Base-by-base conservation (phyloP, 2,888 invertebrate genomes). In the Chaetogeoica ovagalla region DNA sequence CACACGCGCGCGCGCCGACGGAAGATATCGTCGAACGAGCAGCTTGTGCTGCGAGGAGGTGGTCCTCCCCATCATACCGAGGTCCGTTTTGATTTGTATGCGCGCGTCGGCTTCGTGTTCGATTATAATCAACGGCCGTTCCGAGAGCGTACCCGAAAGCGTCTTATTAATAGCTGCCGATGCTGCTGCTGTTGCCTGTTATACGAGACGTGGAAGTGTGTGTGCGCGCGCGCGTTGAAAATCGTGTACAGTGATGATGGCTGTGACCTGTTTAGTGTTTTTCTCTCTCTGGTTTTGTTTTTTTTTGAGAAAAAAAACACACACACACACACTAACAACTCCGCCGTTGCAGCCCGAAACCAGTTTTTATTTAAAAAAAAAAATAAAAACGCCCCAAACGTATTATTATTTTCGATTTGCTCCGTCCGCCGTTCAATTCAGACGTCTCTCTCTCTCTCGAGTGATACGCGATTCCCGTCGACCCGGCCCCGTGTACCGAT, bases 341-440 rank as follows among this genome's bases (percentile, higher is more conserved):
- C 43, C 6, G 43, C 9, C 2, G 43, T 9, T 9, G 17, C 19
- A 15, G 37, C 55, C 57, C 43, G 37, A 74, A 63, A 57, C 74
- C 65, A 13, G 55, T 74, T 74, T 74, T 39, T 48, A 39, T 74
- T 74, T 55, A n/a, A n/a, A n/a, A n/a, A n/a, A n/a, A n/a, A n/a
- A n/a, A n/a, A n/a, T n/a, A n/a, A n/a, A n/a, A n/a, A n/a, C n/a
- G n/a, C n/a, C 21, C 11, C 21, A 9, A 1, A 4, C 30, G 30
- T 4, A 30, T 30, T 30, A 30, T 30, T 30, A 21, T 30, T 48
- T 48, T 39, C 39, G 37, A 13, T 43, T 62, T 19, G 48, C 55
- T 5, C 68, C 48, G 52, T 48, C 52, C 21, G 1, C 17, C 55
- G 23, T 48, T 65, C 65, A 65, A 74, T 74, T 39, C 39, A 74